Evolutionary conservation across 2,888 invertebrate genomes (phyloP).

Genomic region (Noctua pronuba): DNA sequence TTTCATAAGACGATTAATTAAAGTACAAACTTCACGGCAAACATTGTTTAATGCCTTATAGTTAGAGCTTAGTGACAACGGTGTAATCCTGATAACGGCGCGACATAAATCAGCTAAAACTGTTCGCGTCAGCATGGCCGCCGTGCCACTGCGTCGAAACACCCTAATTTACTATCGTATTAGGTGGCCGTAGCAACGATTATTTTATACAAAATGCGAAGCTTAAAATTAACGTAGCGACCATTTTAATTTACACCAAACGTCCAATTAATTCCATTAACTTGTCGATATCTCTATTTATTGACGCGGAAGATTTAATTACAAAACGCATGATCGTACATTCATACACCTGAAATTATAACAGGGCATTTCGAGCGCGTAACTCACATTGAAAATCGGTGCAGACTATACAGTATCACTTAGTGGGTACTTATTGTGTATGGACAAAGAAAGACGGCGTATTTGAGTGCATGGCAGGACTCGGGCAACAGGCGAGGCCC

Average conservation of each 20-base stretch:
- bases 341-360: slow-evolving; percentile 51
- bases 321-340: slow-evolving; percentile 58
- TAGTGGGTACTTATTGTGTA: slow-evolving; percentile 80
- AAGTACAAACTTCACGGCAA: slow-evolving; percentile 63
- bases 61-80: slow-evolving; percentile 77
- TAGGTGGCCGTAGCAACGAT: slow-evolving; percentile 75
- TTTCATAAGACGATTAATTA: slow-evolving; percentile 68
- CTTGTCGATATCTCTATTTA: slow-evolving; percentile 76
- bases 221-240: slow-evolving; percentile 79
- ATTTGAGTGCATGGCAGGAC: slow-evolving; percentile 78
- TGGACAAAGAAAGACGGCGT: slow-evolving; percentile 80
- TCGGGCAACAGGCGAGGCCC: slow-evolving; percentile 85
- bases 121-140: slow-evolving; percentile 74
- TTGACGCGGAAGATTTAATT: slow-evolving; percentile 73
- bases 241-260: slow-evolving; percentile 79
- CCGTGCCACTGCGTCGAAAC: slow-evolving; percentile 76
- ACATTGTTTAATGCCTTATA: slow-evolving; percentile 70
- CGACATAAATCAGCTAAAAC: slow-evolving; percentile 79
- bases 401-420: slow-evolving; percentile 71
- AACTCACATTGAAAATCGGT: slow-evolving; percentile 57
- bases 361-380: slow-evolving; percentile 49
- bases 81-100: slow-evolving; percentile 81
- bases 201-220: slow-evolving; percentile 80
- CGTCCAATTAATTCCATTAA: slow-evolving; percentile 78
- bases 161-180: slow-evolving; percentile 87